Evolutionary conservation across 2,113 vertebrate species (phyloP).

Genomic region (Progne subis): DNA sequence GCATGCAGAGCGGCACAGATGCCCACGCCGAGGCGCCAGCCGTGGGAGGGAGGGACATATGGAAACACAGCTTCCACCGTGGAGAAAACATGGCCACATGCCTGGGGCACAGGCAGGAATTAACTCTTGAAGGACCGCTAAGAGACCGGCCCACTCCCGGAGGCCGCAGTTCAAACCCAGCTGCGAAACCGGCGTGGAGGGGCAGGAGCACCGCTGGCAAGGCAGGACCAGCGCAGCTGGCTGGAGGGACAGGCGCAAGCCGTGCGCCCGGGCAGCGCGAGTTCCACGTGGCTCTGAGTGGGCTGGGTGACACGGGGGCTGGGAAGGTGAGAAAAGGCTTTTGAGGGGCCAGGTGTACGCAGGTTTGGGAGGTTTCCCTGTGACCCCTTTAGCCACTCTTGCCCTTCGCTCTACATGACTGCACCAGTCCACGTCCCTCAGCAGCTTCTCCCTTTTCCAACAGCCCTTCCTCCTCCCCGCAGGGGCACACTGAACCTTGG

Average conservation of each 20-base stretch:
- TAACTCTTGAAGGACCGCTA: background rate
- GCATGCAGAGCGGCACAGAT: background rate
- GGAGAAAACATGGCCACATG: background rate
- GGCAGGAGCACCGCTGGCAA: fast-evolving
- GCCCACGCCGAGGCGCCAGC: background rate
- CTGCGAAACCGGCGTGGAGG: background rate
- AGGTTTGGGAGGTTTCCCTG: background rate
- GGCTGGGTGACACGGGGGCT: background rate
- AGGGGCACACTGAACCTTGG: background rate
- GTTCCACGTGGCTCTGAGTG: fast-evolving
- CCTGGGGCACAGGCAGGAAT: background rate
- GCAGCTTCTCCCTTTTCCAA: background rate
- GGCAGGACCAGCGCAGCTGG: background rate
- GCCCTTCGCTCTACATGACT: background rate
- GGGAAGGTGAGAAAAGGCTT: background rate
- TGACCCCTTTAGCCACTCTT: background rate
- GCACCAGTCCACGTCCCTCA: background rate
- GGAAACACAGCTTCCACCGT: slow-evolving; percentile 30
- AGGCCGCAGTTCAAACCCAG: background rate
- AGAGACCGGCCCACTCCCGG: fast-evolving
- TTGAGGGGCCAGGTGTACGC: background rate
- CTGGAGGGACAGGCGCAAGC: background rate
- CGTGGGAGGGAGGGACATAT: background rate
- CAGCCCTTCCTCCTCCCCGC: background rate
- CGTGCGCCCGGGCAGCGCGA: fast-evolving